Evolutionary conservation across 2,113 vertebrate genomes (phyloP).

Genomic region (Misgurnus mizolepis): DNA sequence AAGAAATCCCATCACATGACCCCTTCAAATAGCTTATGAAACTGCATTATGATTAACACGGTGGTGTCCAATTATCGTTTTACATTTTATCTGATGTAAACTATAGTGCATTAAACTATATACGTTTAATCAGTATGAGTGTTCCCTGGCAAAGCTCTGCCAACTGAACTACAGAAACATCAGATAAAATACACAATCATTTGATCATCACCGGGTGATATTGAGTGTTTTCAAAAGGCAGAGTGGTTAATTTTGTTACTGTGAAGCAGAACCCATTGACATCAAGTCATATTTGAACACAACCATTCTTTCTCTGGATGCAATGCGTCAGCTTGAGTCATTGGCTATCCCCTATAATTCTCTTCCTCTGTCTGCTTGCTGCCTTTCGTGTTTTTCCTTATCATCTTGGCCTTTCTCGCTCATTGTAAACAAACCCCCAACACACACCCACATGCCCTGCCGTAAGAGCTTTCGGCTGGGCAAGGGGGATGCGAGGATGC

Average conservation of each 20-base stretch:
- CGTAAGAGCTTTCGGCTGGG: conserved; percentile 37
- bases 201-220: too few species aligned
- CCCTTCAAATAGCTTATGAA: too few species aligned
- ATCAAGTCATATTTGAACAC: conserved; percentile 42
- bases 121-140: too few species aligned
- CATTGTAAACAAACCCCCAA: conserved; percentile 7
- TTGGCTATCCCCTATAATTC: conserved; percentile 50
- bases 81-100: too few species aligned
- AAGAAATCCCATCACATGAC: too few species aligned
- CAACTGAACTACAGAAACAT: too few species aligned
- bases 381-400: conserved; percentile 40
- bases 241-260: conserved; percentile 29
- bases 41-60: too few species aligned
- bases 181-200: too few species aligned
- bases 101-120: too few species aligned
- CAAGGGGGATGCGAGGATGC: conserved; percentile 60
- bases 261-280: conserved; percentile 38
- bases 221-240: not conserved
- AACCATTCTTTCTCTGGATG: conserved; percentile 48
- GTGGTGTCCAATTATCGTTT: too few species aligned
- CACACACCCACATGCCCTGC: conserved; percentile 21
- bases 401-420: conserved; percentile 25
- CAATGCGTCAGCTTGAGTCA: conserved; percentile 49
- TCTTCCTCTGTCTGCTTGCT: conserved; percentile 45
- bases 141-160: too few species aligned